Evolutionary conservation across 2,888 invertebrate species (phyloP).

Genomic region (Mayetiola destructor): DNA sequence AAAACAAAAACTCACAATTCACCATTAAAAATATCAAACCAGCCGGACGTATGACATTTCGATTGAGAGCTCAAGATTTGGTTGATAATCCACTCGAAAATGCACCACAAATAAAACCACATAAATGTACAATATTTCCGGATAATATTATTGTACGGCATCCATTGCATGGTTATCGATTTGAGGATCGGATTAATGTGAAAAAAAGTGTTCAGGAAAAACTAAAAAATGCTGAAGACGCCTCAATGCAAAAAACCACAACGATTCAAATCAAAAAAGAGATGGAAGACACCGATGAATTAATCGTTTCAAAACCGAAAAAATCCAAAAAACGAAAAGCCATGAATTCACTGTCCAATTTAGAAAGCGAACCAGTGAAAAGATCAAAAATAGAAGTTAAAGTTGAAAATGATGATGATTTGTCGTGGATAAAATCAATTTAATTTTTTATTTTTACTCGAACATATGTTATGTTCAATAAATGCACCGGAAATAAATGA

Average conservation of each 20-base stretch:
- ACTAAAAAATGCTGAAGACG: not conserved
- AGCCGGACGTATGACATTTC: not conserved
- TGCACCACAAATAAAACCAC: not conserved
- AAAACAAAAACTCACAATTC: not conserved
- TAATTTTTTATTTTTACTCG: not conserved
- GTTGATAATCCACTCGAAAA: not conserved
- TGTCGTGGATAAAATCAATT: too few relatives aligned
- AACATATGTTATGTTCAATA: not conserved
- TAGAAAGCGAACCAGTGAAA: not conserved
- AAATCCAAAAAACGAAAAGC: constrained; percentile 1
- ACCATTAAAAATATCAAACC: not conserved
- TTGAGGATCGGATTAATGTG: not conserved
- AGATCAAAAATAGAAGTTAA: not conserved
- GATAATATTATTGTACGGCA: not conserved
- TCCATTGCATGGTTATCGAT: not conserved
- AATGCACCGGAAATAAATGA: not conserved
- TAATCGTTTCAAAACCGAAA: not conserved
- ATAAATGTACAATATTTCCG: not conserved
- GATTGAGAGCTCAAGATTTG: not conserved
- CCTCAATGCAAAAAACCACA: not conserved
- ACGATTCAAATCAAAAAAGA: not conserved
- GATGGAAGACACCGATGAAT: not conserved
- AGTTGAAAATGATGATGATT: not conserved
- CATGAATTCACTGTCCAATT: not conserved
- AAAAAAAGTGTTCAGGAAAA: not conserved